Base-by-base conservation (phyloP, 2,797 vertebrate species). In the Rhinatrema bivittatum region DNA sequence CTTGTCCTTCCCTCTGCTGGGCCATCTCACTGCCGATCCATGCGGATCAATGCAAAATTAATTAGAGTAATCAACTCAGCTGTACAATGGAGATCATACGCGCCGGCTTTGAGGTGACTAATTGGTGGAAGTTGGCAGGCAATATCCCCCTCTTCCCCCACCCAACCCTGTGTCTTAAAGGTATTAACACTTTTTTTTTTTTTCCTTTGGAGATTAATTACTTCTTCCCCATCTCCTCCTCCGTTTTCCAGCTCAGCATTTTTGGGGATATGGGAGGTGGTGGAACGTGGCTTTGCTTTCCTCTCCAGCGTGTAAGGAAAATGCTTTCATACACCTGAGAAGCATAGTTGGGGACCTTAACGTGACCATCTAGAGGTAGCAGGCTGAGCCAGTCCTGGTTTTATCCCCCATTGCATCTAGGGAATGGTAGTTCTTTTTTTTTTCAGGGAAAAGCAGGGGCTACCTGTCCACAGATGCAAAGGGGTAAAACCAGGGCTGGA, bases 31-130 rank as follows among this genome's bases (percentile, higher is more conserved):
- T 46, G 61, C 65, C 34, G 70, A 79, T 74, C 74, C 60, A 50
- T 70, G 63, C 28, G 23, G 65, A 72, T 78, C 76, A 46, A 83
- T 82, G 77, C 67, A 76, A 81, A 82, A 79, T 82, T 76, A 81
- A 82, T 83, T 78, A 82, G 74, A 82, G 74, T 76, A 78, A 78
- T 79, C 78, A 79, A 75, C 64, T 77, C 52, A 36, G 76, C 70
- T 53, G 50, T 56, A 62, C 58, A 58, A 37, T 15, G 25, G 68
- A 70, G 64, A 66, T 77, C 66, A 60, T 69, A 60, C 68, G 62
- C 61, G 46, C 55, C 37, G 66, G 71, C 58, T 64, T 76, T 63
- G 62, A 59, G 62, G 74, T 70, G 77, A 72, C 76, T 78, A 79
- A 81, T 77, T 79, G 74, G 74, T 69, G 60, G 64, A 70, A 65